phyloP scores from a whole-genome alignment of 1,140 invertebrate species.

The Aphelenchoides fujianensis region DNA sequence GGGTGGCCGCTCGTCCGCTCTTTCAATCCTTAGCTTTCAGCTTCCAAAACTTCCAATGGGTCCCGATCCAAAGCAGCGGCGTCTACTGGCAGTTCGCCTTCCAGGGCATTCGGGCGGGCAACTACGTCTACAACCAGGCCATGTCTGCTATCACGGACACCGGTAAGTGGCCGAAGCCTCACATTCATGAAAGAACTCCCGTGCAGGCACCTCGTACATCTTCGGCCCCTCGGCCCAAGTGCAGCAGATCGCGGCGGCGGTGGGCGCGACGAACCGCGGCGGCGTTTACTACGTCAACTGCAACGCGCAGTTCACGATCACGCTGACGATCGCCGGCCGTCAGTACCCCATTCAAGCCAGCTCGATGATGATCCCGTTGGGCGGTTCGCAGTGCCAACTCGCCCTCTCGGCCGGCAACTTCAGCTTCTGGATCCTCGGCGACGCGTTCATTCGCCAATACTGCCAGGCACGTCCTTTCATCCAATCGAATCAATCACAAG shows the following conservation, averaged over 20 bases:
- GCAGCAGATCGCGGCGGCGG: background rate
- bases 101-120: background rate
- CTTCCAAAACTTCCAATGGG: background rate
- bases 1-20: too few species aligned
- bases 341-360: background rate
- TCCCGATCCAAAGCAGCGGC: background rate
- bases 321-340: background rate
- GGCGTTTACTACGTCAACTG: conserved; percentile 16
- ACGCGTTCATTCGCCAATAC: conserved; percentile 13
- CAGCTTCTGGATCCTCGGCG: conserved; percentile 22
- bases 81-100: conserved; percentile 7
- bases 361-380: conserved; percentile 3
- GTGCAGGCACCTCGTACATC: conserved; percentile 11
- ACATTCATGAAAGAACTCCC: background rate
- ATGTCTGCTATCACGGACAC: background rate
- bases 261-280: background rate
- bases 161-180: background rate
- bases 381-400: background rate
- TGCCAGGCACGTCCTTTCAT: background rate
- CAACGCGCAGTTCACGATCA: conserved; percentile 3
- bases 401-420: background rate
- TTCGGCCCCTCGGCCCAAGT: background rate
- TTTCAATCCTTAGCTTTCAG: too few species aligned
- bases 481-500: background rate
- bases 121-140: background rate